Base-by-base conservation (phyloP, 2,797 vertebrate species). In the Spinus olivaceus region DNA sequence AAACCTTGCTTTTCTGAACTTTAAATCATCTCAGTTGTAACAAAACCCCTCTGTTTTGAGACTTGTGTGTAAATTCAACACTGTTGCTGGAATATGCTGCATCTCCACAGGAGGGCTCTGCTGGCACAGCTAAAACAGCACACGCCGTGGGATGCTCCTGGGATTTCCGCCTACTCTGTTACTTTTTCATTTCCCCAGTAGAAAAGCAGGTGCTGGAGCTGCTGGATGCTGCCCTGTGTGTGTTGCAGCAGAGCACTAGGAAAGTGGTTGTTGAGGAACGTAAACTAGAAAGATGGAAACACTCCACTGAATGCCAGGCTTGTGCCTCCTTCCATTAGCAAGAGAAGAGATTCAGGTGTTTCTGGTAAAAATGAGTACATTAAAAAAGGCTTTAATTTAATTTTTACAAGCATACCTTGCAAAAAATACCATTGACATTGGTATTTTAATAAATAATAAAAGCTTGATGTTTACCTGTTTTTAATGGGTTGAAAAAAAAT, bases 71-170 rank as follows among this genome's bases (percentile, higher is more conserved):
- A 16, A 76, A 20, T 66, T 35, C 39, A 37, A 8, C 44, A 1
- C 41, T 54, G 64, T 49, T 89, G 41, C 88, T 92, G 88, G 78
- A 70, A 60, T 95, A 39, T 73, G 56, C 86, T 76, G 66, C 22
- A 14, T 94, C 81, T 94, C 96, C 96, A 93, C 86, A 79, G 92
- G 94, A 93, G 94, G 94, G 95, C 96, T 95, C 96, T 96, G 94
- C 94, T 77, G 81, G 47, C 92, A 35, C 23, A 70, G 81, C 83
- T 80, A 10, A 84, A 22, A 6, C 10, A 32, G 67, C 37, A 14
- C 37, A 10, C 3, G 1, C 71, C 1, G 35, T 20, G 28, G 44
- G 73, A 56, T 73, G 59, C 74, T 67, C 7, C 1, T 63, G 89
- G 46, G 73, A 77, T 63, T 63, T 84, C 41, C 0, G 0, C 88